A percentile compares a stretch with the other conserved stretches of the same genome.
Conservation (phyloP, 2,888 invertebrate genomes). For the Orthosia gracilis region DNA sequence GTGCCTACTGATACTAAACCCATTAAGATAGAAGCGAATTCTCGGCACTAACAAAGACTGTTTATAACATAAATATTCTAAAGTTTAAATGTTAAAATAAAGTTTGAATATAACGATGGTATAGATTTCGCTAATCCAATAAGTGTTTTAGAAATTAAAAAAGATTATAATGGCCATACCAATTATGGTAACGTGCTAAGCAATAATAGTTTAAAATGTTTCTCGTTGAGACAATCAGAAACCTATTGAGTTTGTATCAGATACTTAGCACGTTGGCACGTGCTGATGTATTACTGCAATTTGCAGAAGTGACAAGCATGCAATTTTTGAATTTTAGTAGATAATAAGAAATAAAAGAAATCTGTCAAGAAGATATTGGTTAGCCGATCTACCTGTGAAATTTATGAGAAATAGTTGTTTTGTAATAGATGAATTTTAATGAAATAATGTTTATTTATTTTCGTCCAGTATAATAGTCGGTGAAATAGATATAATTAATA, state of each 20-base stretch:
- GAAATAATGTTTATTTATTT: not conserved
- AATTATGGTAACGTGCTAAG: slow-evolving; percentile 79
- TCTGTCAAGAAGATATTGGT: not conserved
- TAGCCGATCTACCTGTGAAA: not conserved
- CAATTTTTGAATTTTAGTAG: not conserved
- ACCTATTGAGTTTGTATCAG: slow-evolving; percentile 67
- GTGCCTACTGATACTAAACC: slow-evolving; percentile 76
- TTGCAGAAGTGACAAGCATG: not conserved
- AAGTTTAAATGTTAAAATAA: slow-evolving; percentile 1
- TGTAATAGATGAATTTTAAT: not conserved
- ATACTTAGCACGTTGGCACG: slow-evolving; percentile 59
- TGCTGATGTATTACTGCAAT: slow-evolving; percentile 40
- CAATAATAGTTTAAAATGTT: slow-evolving; percentile 70
- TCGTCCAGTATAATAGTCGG: too few species aligned
- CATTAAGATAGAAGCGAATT: slow-evolving; percentile 79
- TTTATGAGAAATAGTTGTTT: not conserved
- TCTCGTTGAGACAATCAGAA: slow-evolving; percentile 68
- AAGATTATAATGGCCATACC: slow-evolving; percentile 73
- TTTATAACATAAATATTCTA: not conserved
- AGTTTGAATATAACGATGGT: slow-evolving; percentile 37
- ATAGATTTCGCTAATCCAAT: slow-evolving; percentile 64
- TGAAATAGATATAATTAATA: too few species aligned
- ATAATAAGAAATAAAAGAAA: too few species aligned
- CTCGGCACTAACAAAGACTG: slow-evolving; percentile 31
- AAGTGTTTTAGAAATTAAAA: slow-evolving; percentile 63